These are phyloP conservation scores for Bhutanitis thaidina DNA, from an alignment of 2,888 invertebrate species.

Conservation along the genomic window DNA sequence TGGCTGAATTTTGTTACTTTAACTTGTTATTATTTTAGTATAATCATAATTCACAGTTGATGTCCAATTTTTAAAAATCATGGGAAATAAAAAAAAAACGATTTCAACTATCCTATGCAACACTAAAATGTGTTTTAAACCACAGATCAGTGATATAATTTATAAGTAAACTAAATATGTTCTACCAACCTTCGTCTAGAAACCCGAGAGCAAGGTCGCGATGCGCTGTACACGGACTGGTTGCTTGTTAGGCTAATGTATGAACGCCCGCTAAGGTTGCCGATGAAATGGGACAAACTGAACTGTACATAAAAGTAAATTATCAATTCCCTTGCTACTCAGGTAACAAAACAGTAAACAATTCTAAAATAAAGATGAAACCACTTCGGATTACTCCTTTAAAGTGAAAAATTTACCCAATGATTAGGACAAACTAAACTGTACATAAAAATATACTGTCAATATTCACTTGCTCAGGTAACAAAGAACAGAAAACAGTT, in stretches of 20 bases:
- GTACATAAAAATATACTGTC: slow-evolving; percentile 49
- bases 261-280: slow-evolving; percentile 81
- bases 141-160: no score
- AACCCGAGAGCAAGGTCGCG: slow-evolving; percentile 83
- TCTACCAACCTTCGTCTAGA: slow-evolving; percentile 82
- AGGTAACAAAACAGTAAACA: slow-evolving; percentile 43
- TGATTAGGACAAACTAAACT: slow-evolving; percentile 73
- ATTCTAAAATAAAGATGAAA: slow-evolving; percentile 21
- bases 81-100: no score
- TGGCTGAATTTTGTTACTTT: no score
- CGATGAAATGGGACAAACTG: slow-evolving; percentile 79
- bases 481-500: slow-evolving; percentile 42
- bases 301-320: slow-evolving; percentile 69
- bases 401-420: slow-evolving; percentile 25
- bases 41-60: no score
- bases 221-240: slow-evolving; percentile 81
- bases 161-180: slow-evolving; percentile 10
- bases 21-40: no score
- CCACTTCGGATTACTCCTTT: slow-evolving; percentile 35
- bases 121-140: no score
- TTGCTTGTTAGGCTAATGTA: slow-evolving; percentile 80
- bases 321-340: slow-evolving; percentile 24
- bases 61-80: no score
- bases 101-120: no score
- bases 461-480: slow-evolving; percentile 28